A percentile compares a stretch with the other conserved stretches of the same genome.
Evolutionary conservation across 2,113 vertebrate species (phyloP).

Genomic region (Calyptomena viridis): DNA sequence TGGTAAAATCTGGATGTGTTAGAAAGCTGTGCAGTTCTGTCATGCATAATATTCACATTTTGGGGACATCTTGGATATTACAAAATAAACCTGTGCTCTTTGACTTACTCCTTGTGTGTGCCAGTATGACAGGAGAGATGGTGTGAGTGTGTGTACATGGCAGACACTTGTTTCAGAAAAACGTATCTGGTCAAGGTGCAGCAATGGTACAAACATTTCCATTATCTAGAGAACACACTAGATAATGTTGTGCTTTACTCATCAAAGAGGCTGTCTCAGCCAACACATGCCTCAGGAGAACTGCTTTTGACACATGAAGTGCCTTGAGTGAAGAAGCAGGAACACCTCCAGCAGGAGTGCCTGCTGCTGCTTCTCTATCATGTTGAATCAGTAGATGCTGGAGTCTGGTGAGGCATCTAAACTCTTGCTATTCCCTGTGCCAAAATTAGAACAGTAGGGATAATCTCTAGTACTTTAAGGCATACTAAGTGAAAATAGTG

Average conservation of each 20-base stretch:
- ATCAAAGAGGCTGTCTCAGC: neutral
- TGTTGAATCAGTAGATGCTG: neutral
- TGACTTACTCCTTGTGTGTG: neutral
- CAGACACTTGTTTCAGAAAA: neutral
- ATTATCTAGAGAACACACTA: neutral
- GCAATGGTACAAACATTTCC: neutral
- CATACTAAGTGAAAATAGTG: neutral
- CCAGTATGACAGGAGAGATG: neutral
- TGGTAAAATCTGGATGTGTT: neutral
- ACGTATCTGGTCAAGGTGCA: neutral
- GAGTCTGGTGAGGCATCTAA: neutral
- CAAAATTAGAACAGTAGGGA: fast-evolving
- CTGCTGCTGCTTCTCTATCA: neutral
- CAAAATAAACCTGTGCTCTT: neutral
- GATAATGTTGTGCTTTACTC: neutral
- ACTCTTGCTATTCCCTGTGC: neutral
- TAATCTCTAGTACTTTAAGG: neutral
- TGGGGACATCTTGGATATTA: neutral
- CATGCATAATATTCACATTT: neutral
- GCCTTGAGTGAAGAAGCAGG: neutral
- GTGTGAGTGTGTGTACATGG: neutral
- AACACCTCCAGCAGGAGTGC: neutral
- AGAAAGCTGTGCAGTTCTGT: neutral
- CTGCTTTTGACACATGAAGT: neutral
- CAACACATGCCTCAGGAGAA: neutral